Percentiles rank a stretch among this genome's conserved stretches.
Conservation (phyloP, 2,888 invertebrate species). For the Drosophila sordidula region DNA sequence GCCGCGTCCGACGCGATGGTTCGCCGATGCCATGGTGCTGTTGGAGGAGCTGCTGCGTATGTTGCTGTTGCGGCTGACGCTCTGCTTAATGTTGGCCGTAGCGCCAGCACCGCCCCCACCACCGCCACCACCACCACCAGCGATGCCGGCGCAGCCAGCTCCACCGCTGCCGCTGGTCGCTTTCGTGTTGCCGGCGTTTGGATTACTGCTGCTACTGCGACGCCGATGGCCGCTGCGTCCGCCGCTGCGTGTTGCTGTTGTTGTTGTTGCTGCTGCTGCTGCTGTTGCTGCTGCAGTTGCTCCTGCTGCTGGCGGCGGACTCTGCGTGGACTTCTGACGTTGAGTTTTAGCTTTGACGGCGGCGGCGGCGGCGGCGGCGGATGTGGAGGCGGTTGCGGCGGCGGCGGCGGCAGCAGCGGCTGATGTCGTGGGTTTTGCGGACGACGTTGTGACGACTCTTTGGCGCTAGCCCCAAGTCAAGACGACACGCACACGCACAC, state of each 20-base stretch:
- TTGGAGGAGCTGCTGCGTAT: conserved; percentile 85
- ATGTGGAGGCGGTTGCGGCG: conserved; percentile 20
- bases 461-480: conserved; percentile 25
- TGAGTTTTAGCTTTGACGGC: conserved; percentile 39
- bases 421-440: conserved; percentile 77
- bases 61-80: conserved; percentile 84
- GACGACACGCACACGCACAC: conserved; percentile 23
- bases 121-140: conserved; percentile 66
- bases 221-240: conserved; percentile 71
- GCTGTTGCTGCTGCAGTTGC: conserved; percentile 22
- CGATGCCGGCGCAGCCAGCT: conserved; percentile 79
- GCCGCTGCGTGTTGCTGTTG: conserved; percentile 65
- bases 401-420: conserved; percentile 80
- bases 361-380: conserved; percentile 51
- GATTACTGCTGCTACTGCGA: conserved; percentile 81
- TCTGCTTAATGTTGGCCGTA: conserved; percentile 80
- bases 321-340: conserved; percentile 59
- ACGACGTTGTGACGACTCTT: conserved; percentile 74
- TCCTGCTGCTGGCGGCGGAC: conserved; percentile 57
- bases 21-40: conserved; percentile 86
- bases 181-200: conserved; percentile 79
- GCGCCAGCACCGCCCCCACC: conserved; percentile 49
- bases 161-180: conserved; percentile 80
- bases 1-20: conserved; percentile 84
- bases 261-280: conserved; percentile 31